Conservation (phyloP, 2,113 vertebrate genomes). For the Raja brachyura region DNA sequence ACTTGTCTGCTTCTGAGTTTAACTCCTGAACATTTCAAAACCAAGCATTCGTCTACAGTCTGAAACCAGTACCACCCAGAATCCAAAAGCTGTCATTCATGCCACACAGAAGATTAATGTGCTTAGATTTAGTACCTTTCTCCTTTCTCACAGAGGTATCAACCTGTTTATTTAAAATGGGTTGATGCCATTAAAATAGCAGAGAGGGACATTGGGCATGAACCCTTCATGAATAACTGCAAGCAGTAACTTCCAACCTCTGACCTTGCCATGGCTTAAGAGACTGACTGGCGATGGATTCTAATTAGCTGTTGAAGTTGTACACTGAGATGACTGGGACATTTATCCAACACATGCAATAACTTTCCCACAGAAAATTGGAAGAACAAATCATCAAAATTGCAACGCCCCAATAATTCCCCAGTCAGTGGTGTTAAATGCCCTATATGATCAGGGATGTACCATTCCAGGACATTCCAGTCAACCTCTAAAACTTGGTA, state of each 20-base stretch:
- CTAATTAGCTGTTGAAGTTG: background rate
- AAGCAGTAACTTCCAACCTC: background rate
- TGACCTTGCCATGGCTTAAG: background rate
- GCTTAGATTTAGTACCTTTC: background rate
- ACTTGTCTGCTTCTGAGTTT: background rate
- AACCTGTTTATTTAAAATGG: conserved; percentile 23
- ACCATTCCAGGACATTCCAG: too few relatives aligned
- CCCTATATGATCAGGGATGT: too few relatives aligned
- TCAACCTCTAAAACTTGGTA: too few relatives aligned
- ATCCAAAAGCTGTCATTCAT: background rate
- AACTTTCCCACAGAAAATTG: background rate
- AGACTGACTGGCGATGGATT: background rate
- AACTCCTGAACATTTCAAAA: background rate
- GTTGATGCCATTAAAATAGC: background rate
- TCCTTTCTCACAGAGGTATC: conserved; percentile 1
- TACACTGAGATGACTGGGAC: background rate
- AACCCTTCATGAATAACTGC: background rate
- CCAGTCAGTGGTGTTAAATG: too few relatives aligned
- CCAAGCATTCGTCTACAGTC: background rate
- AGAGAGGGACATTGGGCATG: background rate
- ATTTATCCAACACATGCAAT: background rate
- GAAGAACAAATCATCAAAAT: background rate
- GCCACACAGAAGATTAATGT: background rate
- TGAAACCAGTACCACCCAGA: background rate
- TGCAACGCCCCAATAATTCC: background rate